These are phyloP conservation scores for Vipera latastei DNA, from an alignment of 2,797 vertebrate genomes.

Conservation along the genomic window DNA sequence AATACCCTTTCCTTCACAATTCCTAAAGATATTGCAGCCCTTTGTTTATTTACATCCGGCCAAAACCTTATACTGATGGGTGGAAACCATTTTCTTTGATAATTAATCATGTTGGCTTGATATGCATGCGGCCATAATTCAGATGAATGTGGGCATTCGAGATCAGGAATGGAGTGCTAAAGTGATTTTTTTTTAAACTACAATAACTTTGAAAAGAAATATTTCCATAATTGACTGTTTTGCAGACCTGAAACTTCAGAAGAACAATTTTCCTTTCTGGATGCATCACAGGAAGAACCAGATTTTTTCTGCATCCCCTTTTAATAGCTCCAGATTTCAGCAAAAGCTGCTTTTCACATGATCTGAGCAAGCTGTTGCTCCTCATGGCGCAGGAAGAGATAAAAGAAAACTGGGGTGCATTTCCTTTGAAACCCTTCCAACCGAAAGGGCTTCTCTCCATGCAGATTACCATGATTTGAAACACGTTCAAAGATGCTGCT, in stretches of 20 bases:
- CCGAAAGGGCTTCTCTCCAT: background rate
- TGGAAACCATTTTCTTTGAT: background rate
- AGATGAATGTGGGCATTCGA: background rate
- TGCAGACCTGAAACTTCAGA: background rate
- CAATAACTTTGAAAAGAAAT: background rate
- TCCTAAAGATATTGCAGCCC: background rate
- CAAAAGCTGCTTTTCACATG: constrained; percentile 14
- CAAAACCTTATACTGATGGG: background rate
- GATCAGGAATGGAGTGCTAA: background rate
- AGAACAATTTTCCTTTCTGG: background rate
- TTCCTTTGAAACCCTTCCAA: background rate
- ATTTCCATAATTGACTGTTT: background rate
- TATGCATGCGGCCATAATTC: background rate
- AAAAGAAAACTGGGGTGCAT: background rate
- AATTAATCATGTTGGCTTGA: background rate
- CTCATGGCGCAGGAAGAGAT: background rate
- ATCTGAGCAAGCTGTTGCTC: background rate
- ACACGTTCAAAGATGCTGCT: background rate
- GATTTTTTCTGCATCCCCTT: background rate
- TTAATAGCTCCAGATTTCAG: background rate
- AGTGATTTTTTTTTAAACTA: background rate
- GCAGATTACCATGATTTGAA: background rate
- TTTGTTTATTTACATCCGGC: background rate
- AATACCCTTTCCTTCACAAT: background rate
- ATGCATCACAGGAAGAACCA: background rate